phyloP scores from a whole-genome alignment of 2,888 invertebrate genomes.

The Habrosyne pyritoides region DNA sequence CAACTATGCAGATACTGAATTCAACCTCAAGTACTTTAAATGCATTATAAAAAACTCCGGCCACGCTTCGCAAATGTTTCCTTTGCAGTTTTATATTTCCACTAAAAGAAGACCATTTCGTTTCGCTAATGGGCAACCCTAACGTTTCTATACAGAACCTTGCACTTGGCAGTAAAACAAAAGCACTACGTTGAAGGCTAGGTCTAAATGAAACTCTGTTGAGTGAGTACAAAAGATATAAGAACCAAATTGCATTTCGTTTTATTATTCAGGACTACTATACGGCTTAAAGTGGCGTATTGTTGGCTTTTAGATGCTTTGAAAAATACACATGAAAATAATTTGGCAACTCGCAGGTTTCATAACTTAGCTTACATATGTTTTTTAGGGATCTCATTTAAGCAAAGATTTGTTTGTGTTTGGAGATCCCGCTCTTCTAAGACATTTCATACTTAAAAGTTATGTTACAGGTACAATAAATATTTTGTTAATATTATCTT shows the following conservation, averaged over 20 bases:
- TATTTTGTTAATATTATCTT: no score
- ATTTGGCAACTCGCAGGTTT: no score
- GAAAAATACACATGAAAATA: no score
- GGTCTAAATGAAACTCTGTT: constrained; percentile 17
- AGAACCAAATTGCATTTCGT: constrained; percentile 6
- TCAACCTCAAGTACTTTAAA: neutral
- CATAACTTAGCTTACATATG: no score
- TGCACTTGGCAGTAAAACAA: constrained; percentile 25
- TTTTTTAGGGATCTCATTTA: no score
- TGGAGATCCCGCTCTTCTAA: no score
- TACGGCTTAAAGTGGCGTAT: neutral
- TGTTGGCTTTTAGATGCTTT: neutral
- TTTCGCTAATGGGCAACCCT: constrained; percentile 8
- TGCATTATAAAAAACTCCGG: constrained; percentile 5
- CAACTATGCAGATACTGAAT: neutral
- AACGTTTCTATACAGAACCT: constrained; percentile 12
- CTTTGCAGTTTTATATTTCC: constrained; percentile 4
- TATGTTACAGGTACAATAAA: no score
- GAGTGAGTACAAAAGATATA: constrained; percentile 10
- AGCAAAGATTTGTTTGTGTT: no score
- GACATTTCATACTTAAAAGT: no score
- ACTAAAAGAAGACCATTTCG: constrained; percentile 5
- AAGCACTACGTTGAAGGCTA: constrained; percentile 21
- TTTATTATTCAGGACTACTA: constrained; percentile 3
- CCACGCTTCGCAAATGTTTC: constrained; percentile 8